Conservation (phyloP, 2,113 vertebrate species). For the Pontoporia blainvillei region DNA sequence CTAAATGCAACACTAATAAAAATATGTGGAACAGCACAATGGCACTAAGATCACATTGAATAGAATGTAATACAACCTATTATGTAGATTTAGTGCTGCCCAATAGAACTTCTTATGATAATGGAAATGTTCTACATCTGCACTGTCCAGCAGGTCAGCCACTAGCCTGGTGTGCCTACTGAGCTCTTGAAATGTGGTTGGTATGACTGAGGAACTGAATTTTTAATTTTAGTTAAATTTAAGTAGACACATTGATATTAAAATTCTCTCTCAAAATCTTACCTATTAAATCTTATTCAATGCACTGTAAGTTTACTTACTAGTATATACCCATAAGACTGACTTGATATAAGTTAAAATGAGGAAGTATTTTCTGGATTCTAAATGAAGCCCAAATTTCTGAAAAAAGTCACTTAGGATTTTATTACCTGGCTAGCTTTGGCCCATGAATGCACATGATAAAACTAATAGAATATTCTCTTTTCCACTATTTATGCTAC, state of each 20-base stretch:
- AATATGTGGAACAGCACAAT: not conserved
- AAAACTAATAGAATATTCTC: slow-evolving; percentile 18
- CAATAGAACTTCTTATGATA: not conserved
- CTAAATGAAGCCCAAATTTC: not conserved
- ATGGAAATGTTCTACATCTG: not conserved
- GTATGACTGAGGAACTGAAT: not conserved
- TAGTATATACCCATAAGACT: not conserved
- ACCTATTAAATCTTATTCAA: slow-evolving; percentile 23
- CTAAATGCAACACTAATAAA: slow-evolving; percentile 11
- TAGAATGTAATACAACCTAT: not conserved
- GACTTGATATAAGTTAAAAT: slow-evolving; percentile 14
- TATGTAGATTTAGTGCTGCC: not conserved
- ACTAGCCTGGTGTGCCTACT: not conserved
- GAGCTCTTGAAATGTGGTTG: not conserved
- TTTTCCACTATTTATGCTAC: not conserved
- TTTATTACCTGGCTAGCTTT: slow-evolving; percentile 11
- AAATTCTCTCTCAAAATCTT: not conserved
- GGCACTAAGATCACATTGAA: not conserved
- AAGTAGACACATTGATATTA: not conserved
- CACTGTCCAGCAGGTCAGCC: not conserved
- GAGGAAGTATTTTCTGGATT: not conserved
- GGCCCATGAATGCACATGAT: not conserved
- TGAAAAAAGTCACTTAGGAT: not conserved
- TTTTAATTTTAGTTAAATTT: slow-evolving; percentile 17
- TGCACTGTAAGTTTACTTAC: not conserved